A percentile compares a stretch with the other conserved stretches of the same genome.
Evolutionary conservation across 2,113 vertebrate species (phyloP).

Genomic region (Promerops cafer): DNA sequence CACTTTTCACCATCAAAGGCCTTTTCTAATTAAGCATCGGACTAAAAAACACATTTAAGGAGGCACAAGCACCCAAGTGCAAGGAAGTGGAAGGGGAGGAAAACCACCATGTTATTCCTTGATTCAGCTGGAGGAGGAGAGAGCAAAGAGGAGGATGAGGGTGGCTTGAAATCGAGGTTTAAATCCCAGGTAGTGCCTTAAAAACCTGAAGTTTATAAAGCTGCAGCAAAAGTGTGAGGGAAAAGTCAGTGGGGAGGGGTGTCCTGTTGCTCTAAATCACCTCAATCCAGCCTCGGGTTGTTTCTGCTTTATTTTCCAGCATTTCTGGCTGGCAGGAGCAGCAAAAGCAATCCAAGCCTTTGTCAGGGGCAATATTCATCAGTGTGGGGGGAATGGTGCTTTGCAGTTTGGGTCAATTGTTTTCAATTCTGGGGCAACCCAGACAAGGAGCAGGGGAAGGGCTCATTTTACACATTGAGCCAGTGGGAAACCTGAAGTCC

Average conservation of each 20-base stretch:
- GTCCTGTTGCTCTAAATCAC: background rate
- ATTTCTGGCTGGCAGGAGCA: background rate
- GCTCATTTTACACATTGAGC: background rate
- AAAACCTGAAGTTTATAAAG: background rate
- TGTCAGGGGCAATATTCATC: background rate
- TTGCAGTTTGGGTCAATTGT: background rate
- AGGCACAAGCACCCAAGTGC: background rate
- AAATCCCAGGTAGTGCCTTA: background rate
- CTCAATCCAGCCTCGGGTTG: background rate
- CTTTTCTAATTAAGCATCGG: background rate
- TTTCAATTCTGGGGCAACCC: background rate
- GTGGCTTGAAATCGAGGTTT: background rate
- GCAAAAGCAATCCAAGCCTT: background rate
- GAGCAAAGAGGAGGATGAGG: background rate
- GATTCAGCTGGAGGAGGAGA: background rate
- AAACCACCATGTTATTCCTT: background rate
- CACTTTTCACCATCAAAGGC: background rate
- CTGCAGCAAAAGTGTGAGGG: background rate
- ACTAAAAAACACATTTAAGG: background rate
- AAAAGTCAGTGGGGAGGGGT: background rate
- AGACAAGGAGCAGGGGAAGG: background rate
- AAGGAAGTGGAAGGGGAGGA: background rate
- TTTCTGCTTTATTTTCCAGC: background rate
- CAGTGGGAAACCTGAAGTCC: background rate
- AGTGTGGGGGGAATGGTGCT: fast-evolving